phyloP scores from a whole-genome alignment of 2,797 vertebrate species.

The Babyrousa celebensis region DNA sequence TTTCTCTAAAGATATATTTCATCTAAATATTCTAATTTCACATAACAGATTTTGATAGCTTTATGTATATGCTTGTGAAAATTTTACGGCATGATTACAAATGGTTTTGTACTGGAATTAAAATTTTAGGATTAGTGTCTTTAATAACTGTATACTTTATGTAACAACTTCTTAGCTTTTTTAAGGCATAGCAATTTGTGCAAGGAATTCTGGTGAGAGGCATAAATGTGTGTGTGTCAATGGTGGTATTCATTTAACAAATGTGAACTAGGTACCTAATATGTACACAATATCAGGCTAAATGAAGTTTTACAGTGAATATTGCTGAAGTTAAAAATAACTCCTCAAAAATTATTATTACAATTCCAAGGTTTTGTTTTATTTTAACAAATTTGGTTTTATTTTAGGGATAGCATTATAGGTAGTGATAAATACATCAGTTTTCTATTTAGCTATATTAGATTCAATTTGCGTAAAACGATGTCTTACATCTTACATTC shows the following conservation, averaged over 20 bases:
- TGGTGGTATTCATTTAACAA: conserved; percentile 27
- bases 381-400: conserved; percentile 62
- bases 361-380: conserved; percentile 47
- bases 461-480: conserved; percentile 58
- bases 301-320: conserved; percentile 63
- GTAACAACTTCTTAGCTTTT: conserved; percentile 27
- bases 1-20: conserved; percentile 50
- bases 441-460: conserved; percentile 26
- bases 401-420: conserved; percentile 50
- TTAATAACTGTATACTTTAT: conserved; percentile 35
- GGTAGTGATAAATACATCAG: conserved; percentile 36
- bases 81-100: conserved; percentile 61
- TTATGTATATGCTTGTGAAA: conserved; percentile 44
- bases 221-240: neutral
- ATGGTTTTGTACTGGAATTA: conserved; percentile 63
- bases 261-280: conserved; percentile 47
- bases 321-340: conserved; percentile 60
- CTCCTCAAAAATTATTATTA: conserved; percentile 52
- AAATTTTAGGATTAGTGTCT: conserved; percentile 22
- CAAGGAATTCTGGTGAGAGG: conserved; percentile 65
- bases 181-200: conserved; percentile 18
- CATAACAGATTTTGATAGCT: neutral
- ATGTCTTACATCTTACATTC: conserved; percentile 50
- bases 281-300: conserved; percentile 30
- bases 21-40: conserved; percentile 45